These are phyloP conservation scores for Silvanus unidentatus DNA, from an alignment of 2,888 invertebrate species.

Conservation along the genomic window DNA sequence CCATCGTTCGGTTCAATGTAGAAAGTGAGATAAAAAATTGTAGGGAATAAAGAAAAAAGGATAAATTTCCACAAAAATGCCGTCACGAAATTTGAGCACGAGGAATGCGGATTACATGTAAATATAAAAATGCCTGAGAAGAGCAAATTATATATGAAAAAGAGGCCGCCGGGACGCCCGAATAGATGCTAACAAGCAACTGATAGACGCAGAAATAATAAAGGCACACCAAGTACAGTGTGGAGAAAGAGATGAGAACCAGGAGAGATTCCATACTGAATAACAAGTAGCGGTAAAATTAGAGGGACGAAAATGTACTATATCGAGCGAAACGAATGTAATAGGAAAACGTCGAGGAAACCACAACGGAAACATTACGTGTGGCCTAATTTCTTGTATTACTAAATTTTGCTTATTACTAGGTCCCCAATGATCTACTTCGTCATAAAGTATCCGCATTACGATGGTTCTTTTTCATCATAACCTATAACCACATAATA, in stretches of 20 bases:
- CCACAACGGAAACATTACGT: constrained; percentile 27
- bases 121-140: constrained; percentile 36
- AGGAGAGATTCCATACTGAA: constrained; percentile 32
- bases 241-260: constrained; percentile 25
- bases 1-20: no score
- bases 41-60: constrained; percentile 11
- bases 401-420: constrained; percentile 20
- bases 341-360: constrained; percentile 26
- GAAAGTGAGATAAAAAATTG: neutral
- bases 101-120: constrained; percentile 35
- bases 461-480: neutral
- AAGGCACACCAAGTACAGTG: constrained; percentile 15
- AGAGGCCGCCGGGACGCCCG: constrained; percentile 24
- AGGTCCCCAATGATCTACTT: constrained; percentile 20
- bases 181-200: constrained; percentile 41
- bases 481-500: no score
- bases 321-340: constrained; percentile 34
- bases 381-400: constrained; percentile 19
- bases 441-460: neutral
- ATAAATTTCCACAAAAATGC: constrained; percentile 33
- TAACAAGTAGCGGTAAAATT: constrained; percentile 39
- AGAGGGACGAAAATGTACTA: constrained; percentile 33
- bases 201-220: constrained; percentile 42
- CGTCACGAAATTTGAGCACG: constrained; percentile 24
- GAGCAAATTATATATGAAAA: constrained; percentile 36